These are phyloP conservation scores for Calliphora vicina DNA, from an alignment of 1,140 invertebrate genomes.

Conservation along the genomic window DNA sequence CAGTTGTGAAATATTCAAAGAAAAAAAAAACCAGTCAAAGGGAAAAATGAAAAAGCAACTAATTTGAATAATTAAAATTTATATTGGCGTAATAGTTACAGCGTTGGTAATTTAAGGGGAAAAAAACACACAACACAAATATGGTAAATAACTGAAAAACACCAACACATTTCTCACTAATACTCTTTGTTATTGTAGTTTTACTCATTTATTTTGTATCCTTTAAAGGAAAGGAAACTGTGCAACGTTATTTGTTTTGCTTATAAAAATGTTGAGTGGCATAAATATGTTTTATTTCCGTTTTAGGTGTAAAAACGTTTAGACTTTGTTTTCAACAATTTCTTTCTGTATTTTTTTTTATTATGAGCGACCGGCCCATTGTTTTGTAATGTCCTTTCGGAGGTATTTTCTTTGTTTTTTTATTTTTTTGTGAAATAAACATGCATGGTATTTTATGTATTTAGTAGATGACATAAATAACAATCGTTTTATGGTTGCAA, in stretches of 20 bases:
- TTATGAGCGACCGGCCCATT: too few species aligned
- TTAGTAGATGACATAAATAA: not conserved
- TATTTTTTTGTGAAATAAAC: too few species aligned
- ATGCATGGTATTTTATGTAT: too few species aligned
- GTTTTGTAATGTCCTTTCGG: too few species aligned
- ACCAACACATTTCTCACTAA: not conserved
- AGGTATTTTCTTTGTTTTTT: too few species aligned
- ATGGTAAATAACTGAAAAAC: not conserved
- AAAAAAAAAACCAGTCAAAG: not conserved
- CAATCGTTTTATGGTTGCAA: not conserved
- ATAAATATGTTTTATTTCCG: constrained; percentile 8
- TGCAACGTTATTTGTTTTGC: not conserved
- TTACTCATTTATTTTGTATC: too few species aligned
- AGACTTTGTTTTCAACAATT: not conserved
- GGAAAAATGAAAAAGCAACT: not conserved
- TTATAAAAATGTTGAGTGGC: not conserved
- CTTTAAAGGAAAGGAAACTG: not conserved
- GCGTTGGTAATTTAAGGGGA: not conserved
- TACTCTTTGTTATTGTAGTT: not conserved
- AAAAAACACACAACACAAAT: not conserved
- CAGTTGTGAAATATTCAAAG: not conserved
- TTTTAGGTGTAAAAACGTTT: constrained; percentile 5
- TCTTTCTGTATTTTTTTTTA: too few species aligned
- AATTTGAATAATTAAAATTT: constrained; percentile 17
- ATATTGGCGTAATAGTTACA: constrained; percentile 5